phyloP scores from a whole-genome alignment of 64 coral and sea anemone species.

The Stichodactyla helianthus region DNA sequence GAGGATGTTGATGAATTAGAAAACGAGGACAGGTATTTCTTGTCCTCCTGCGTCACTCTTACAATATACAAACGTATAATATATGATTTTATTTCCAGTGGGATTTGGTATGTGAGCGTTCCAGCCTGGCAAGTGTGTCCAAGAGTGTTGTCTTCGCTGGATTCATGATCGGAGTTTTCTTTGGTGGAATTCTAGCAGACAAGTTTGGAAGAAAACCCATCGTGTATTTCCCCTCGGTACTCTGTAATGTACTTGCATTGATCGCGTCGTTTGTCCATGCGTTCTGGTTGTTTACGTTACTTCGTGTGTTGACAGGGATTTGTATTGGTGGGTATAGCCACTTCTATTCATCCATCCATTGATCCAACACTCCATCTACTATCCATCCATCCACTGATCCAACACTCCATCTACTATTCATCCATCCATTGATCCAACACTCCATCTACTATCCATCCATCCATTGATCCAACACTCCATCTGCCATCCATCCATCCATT shows the following conservation, averaged over 20 bases:
- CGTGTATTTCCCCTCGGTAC: slow-evolving; percentile 14
- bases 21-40: too few relatives aligned
- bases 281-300: slow-evolving; percentile 45
- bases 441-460: too few relatives aligned
- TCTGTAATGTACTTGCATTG: slow-evolving; percentile 25
- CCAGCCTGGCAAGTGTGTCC: slow-evolving; percentile 47
- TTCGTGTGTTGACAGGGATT: slow-evolving; percentile 20
- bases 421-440: too few relatives aligned
- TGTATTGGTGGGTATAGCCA: slow-evolving; percentile 18
- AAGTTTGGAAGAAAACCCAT: slow-evolving; percentile 50
- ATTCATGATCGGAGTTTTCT: slow-evolving; percentile 54
- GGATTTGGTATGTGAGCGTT: slow-evolving; percentile 33
- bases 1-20: too few relatives aligned
- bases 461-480: too few relatives aligned
- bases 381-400: too few relatives aligned
- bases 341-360: too few relatives aligned
- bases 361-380: too few relatives aligned
- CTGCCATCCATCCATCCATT: too few relatives aligned
- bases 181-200: slow-evolving; percentile 61
- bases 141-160: slow-evolving; percentile 59
- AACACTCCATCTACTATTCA: too few relatives aligned
- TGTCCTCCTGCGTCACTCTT: too few relatives aligned
- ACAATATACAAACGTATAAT: too few relatives aligned
- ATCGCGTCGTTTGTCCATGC: slow-evolving; percentile 31
- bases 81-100: background rate